phyloP scores from a whole-genome alignment of 2,888 invertebrate species.

The Mylabris sibirica region DNA sequence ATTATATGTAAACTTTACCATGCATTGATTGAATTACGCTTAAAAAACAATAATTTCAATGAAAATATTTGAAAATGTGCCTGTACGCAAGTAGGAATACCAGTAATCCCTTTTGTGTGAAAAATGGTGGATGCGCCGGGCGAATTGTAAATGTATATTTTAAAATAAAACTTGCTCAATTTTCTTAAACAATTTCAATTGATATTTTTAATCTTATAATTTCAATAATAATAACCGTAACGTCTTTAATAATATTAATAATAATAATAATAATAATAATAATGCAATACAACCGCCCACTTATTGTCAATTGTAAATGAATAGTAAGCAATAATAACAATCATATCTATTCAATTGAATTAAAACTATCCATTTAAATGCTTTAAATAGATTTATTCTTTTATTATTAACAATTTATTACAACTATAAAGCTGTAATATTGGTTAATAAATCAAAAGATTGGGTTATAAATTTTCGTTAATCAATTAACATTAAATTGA shows the following conservation, averaged over 20 bases:
- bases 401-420: slow-evolving; percentile 10
- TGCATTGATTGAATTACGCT: no score
- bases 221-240: background rate
- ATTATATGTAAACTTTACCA: no score
- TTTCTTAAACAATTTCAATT: background rate
- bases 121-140: slow-evolving; percentile 5
- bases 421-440: background rate
- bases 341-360: slow-evolving; percentile 4
- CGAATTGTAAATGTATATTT: no score
- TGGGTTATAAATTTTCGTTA: slow-evolving; percentile 6
- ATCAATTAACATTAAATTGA: background rate
- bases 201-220: background rate
- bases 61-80: no score
- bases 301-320: slow-evolving; percentile 7
- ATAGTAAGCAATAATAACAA: slow-evolving; percentile 1
- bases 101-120: background rate
- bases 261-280: background rate
- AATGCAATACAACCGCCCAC: slow-evolving; percentile 1
- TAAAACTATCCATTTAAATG: background rate
- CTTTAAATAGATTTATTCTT: slow-evolving; percentile 7
- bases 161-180: background rate
- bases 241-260: background rate
- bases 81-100: no score
- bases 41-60: no score
- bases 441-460: background rate